Evolutionary conservation across 2,888 invertebrate species (phyloP), one percentile per base, ranked within the genome.

Genomic region (Poecilus cupreus): DNA sequence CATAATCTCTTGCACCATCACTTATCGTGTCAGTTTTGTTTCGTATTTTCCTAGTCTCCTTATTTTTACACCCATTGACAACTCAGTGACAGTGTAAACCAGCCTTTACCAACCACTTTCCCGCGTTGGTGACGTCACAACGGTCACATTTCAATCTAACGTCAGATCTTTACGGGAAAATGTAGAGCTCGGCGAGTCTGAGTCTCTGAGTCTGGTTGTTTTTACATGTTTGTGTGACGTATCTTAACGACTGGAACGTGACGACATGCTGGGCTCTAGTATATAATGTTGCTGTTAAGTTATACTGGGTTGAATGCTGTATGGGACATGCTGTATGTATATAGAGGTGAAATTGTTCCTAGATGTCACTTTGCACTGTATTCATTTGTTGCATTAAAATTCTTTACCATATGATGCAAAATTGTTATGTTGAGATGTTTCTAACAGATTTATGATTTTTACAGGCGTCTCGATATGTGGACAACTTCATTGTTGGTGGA

Each of bases 81-180:
- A 32, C 11, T 24, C 37, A 10, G 60, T 51, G 51, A 46, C n/a
- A 68, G 64, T 68, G 64, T 68, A 68, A 68, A 68, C 37, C 13
- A 13, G 32, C 37, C 64, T 68, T 54, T 68, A 32, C 6, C 37
- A 13, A 32, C 64, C 64, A 68, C 37, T 68, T 68, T 68, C 64
- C 64, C 64, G 32, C 64, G 32, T 13, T 32, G 0, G 72, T 72
- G 72, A 72, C 72, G 72, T 72, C 72, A 72, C 72, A 22, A 11
- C 72, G 72, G 72, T 72, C 46, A 46, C 49, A 72, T 72, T 72
- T 72, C 72, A 72, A 72, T 72, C 72, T 72, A 72, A 72, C 26
- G 43, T 72, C 46, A 72, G 72, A 72, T 72, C 72, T 72, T 60
- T 60, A 46, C 24, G 13, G 46, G 70, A 20, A 72, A 72, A 72